A percentile compares a stretch with the other conserved stretches of the same genome.
These are phyloP conservation scores for Ophonus ardosiacus DNA, from an alignment of 2,888 invertebrate genomes.

Conservation along the genomic window DNA sequence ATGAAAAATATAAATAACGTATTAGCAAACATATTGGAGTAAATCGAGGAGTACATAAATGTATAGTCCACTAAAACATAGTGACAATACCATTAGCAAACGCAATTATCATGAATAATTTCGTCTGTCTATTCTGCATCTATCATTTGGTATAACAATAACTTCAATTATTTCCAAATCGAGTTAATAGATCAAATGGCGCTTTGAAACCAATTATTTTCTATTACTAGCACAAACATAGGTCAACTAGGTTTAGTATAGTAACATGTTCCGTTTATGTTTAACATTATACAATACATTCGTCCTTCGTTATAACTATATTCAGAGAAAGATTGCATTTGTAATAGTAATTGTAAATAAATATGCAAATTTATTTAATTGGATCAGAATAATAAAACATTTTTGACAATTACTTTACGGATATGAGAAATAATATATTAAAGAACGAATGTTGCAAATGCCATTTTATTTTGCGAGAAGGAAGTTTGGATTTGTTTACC, in stretches of 20 bases:
- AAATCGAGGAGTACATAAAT: no score
- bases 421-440: not conserved
- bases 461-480: no score
- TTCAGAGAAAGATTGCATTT: slow-evolving; percentile 52
- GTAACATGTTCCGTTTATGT: slow-evolving; percentile 39
- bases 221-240: not conserved
- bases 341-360: not conserved
- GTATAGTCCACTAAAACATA: no score
- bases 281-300: slow-evolving; percentile 43
- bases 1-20: no score
- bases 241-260: slow-evolving; percentile 3
- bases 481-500: no score
- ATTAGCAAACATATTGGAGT: no score
- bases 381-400: not conserved
- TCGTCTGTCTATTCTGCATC: not conserved
- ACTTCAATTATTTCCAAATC: not conserved
- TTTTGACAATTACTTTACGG: not conserved
- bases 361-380: not conserved
- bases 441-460: no score
- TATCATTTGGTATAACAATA: not conserved
- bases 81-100: no score
- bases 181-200: not conserved
- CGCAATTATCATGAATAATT: no score
- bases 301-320: slow-evolving; percentile 50
- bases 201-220: slow-evolving; percentile 5